Conservation (phyloP, 2,797 vertebrate species). For the Falco novaeseelandiae region DNA sequence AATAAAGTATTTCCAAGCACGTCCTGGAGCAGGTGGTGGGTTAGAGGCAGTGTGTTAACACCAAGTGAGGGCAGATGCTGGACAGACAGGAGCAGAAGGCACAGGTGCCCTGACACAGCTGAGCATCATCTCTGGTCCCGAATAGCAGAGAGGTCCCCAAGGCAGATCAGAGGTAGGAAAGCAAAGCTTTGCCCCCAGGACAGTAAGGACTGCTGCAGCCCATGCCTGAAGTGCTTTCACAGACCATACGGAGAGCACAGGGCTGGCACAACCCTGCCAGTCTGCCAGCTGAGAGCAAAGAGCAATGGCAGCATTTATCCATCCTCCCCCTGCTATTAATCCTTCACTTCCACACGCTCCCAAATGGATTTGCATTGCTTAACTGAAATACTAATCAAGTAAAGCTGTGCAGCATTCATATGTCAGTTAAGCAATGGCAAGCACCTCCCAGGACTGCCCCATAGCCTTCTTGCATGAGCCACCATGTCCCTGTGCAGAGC, state of each 20-base stretch:
- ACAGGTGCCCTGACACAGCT: background rate
- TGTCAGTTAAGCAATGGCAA: background rate
- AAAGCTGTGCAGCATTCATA: rapidly evolving
- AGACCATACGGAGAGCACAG: rapidly evolving
- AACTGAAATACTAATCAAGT: background rate
- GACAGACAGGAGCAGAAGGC: background rate
- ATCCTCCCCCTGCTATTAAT: background rate
- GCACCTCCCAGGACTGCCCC: background rate
- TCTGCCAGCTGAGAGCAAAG: background rate
- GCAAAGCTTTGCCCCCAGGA: background rate
- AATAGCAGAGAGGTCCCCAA: background rate
- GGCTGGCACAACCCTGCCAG: background rate
- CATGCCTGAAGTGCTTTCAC: background rate
- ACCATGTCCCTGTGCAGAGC: background rate
- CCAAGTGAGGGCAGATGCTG: background rate
- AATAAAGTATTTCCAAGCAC: background rate
- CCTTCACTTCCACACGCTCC: background rate
- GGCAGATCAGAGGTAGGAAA: background rate
- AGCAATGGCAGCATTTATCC: constrained; percentile 2
- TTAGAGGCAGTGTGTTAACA: background rate
- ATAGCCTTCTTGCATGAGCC: background rate
- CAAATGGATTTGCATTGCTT: background rate
- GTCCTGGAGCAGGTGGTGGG: background rate
- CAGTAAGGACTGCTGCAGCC: background rate
- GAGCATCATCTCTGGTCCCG: rapidly evolving